Evolutionary conservation across 1,140 invertebrate species (phyloP), one percentile per base, ranked within the genome.

Genomic region (Battus philenor): DNA sequence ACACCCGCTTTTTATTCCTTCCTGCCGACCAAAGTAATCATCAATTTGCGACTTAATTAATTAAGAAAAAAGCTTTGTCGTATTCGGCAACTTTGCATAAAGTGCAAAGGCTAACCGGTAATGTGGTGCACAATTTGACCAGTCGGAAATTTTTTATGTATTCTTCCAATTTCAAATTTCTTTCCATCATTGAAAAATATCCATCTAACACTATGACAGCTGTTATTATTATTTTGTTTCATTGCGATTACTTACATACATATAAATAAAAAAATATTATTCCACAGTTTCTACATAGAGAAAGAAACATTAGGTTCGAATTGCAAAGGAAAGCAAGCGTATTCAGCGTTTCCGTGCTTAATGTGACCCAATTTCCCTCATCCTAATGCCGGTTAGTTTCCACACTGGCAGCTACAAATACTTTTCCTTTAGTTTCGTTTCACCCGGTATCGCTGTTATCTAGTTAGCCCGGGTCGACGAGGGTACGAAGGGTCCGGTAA

Each of bases 21-120:
- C 68, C 68, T 71, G 68, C 75, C 71, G 74, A 70, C 75, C 72
- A 82, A 84, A 84, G 69, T 84, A 84, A 84, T 84, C n/a, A n/a
- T n/a, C 78, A 84, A 84, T 84, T 80, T 84, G 73, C 64, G 67
- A 71, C 70, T 80, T 81, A 80, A 80, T 84, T 84, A 78, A 80
- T 83, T 83, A 83, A 74, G 78, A 80, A 80, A 69, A 70, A 79
- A 71, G 57, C 55, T 59, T 61, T 59, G 58, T 61, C 41, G 49
- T 50, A 52, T 52, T 53, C 39, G 49, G 30, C 33, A 51, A 38
- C 38, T 36, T 44, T 30, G 36, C 34, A 17, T 26, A 10, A 20
- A 6, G 18, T n/a, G n/a, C n/a, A n/a, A n/a, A n/a, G n/a, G n/a
- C n/a, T n/a, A n/a, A n/a, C n/a, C n/a, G n/a, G n/a, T n/a, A n/a